These are phyloP conservation scores for Chelonus formosanus DNA, from an alignment of 2,888 invertebrate species.

Conservation along the genomic window DNA sequence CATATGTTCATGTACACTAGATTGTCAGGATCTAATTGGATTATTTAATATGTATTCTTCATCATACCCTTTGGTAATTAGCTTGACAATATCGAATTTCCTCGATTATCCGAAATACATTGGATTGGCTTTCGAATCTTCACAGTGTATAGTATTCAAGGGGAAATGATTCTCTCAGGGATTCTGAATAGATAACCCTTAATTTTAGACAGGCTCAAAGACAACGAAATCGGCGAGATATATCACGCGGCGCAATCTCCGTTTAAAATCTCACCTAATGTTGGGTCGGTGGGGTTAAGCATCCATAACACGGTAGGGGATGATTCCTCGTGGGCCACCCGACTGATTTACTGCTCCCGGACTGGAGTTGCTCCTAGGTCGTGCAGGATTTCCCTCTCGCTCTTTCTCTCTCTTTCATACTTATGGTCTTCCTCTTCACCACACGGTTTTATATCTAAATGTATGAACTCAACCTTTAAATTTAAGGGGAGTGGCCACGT, in stretches of 20 bases:
- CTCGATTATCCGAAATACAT: constrained; percentile 21
- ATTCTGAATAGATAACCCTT: constrained; percentile 32
- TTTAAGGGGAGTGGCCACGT: constrained; percentile 41
- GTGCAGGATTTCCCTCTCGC: constrained; percentile 22
- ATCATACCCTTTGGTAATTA: constrained; percentile 2
- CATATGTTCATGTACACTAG: too few relatives aligned
- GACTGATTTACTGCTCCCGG: constrained; percentile 34
- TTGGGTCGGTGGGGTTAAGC: constrained; percentile 35
- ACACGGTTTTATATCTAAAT: constrained; percentile 9
- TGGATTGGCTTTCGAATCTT: background rate
- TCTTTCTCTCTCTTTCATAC: constrained; percentile 4
- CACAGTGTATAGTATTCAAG: constrained; percentile 11
- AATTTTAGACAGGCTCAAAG: constrained; percentile 26
- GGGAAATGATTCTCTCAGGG: constrained; percentile 11
- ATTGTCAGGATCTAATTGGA: too few relatives aligned
- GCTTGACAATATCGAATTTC: constrained; percentile 16
- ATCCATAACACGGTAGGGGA: constrained; percentile 37
- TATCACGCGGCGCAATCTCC: constrained; percentile 32
- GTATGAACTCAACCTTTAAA: constrained; percentile 39
- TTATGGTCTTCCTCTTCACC: background rate
- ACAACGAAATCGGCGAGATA: constrained; percentile 32
- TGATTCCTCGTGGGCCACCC: constrained; percentile 35
- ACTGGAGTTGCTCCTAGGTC: constrained; percentile 27
- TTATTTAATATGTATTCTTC: too few relatives aligned
- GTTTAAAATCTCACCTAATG: constrained; percentile 37